Evolutionary conservation across 2,113 vertebrate genomes (phyloP).

Genomic region (Turdus rufiventris): DNA sequence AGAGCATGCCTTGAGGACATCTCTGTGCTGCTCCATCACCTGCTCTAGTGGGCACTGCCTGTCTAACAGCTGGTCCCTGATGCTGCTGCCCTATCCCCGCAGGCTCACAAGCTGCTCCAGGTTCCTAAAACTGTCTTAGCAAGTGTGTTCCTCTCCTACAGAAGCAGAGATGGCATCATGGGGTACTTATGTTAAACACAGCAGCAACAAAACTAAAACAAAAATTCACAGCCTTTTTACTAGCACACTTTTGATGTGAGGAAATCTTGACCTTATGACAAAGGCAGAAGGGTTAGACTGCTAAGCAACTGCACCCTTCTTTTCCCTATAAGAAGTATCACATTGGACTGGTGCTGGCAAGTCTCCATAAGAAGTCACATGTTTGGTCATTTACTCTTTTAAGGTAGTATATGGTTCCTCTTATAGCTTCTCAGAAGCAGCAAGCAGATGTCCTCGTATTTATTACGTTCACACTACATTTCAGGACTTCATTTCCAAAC

Average conservation of each 20-base stretch:
- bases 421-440: slow-evolving; percentile 16
- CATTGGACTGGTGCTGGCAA: not conserved
- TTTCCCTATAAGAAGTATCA: not conserved
- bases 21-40: not conserved
- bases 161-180: not conserved
- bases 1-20: rapidly evolving
- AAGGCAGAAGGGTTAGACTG: not conserved
- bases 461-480: not conserved
- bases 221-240: not conserved
- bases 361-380: not conserved
- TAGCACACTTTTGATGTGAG: not conserved
- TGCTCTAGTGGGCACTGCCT: not conserved
- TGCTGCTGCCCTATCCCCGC: rapidly evolving
- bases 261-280: not conserved
- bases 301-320: not conserved
- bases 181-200: not conserved
- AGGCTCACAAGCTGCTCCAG: not conserved
- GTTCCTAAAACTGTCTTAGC: not conserved
- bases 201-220: too few relatives aligned
- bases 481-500: not conserved
- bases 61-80: not conserved
- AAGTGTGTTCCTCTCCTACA: not conserved
- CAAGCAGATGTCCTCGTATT: not conserved
- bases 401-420: not conserved
- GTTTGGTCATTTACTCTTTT: not conserved